Evolutionary conservation across 2,113 vertebrate genomes (phyloP).

Genomic region (Empidonax traillii): DNA sequence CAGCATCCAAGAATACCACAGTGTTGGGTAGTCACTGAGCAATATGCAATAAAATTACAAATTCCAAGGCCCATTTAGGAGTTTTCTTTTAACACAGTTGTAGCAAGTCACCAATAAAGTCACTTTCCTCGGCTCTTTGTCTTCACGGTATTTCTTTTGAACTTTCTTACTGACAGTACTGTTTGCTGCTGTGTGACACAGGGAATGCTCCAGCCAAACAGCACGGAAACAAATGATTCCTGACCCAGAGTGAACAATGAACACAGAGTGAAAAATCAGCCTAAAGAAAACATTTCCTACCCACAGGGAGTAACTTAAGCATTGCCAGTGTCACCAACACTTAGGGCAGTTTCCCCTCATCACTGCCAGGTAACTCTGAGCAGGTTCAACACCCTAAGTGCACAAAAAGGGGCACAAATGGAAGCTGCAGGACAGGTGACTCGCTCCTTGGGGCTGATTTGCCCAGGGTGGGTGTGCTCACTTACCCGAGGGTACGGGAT

Average conservation of each 20-base stretch:
- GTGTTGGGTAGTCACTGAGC: not conserved
- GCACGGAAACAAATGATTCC: not conserved
- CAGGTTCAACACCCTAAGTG: not conserved
- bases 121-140: not conserved
- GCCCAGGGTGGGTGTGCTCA: not conserved
- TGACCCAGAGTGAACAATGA: not conserved
- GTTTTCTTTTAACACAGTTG: not conserved
- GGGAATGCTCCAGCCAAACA: not conserved
- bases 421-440: fast-evolving
- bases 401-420: not conserved
- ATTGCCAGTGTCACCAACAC: fast-evolving
- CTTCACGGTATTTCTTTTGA: not conserved
- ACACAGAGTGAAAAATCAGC: not conserved
- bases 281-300: not conserved
- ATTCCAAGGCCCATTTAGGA: not conserved
- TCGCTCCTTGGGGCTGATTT: fast-evolving
- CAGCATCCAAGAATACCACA: not conserved
- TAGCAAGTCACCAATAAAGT: not conserved
- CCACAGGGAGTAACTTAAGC: not conserved
- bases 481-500: constrained; percentile 94
- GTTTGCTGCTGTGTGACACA: not conserved
- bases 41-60: not conserved
- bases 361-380: no score
- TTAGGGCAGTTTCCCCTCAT: not conserved
- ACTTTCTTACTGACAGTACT: not conserved